Conservation (phyloP, 2,113 vertebrate species). For the Antechinus flavipes region DNA sequence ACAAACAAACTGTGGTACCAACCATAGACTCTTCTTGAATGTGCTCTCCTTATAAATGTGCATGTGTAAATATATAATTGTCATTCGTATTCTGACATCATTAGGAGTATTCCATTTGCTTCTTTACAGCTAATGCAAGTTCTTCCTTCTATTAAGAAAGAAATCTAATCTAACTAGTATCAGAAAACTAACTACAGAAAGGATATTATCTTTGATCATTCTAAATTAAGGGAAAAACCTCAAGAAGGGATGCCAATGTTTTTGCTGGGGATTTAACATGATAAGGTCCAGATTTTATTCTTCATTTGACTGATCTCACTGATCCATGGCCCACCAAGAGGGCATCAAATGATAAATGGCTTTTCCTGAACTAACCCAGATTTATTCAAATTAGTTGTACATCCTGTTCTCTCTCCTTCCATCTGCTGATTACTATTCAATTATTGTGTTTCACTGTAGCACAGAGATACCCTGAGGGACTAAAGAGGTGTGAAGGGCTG, state of each 20-base stretch:
- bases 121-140: background rate
- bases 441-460: background rate
- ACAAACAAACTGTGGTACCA: background rate
- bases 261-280: background rate
- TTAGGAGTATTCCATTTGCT: background rate
- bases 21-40: background rate
- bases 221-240: background rate
- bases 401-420: background rate
- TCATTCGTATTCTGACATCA: background rate
- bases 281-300: background rate
- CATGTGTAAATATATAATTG: background rate
- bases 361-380: background rate
- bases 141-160: background rate
- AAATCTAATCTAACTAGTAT: background rate
- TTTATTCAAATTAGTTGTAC: constrained; percentile 7
- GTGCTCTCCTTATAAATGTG: background rate
- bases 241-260: background rate
- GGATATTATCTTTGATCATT: background rate
- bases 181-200: background rate
- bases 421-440: background rate
- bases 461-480: background rate
- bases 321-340: background rate
- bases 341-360: background rate
- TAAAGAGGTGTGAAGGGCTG: background rate
- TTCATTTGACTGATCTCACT: background rate